phyloP scores from a whole-genome alignment of 2,797 vertebrate genomes.

The Spea hammondii region DNA sequence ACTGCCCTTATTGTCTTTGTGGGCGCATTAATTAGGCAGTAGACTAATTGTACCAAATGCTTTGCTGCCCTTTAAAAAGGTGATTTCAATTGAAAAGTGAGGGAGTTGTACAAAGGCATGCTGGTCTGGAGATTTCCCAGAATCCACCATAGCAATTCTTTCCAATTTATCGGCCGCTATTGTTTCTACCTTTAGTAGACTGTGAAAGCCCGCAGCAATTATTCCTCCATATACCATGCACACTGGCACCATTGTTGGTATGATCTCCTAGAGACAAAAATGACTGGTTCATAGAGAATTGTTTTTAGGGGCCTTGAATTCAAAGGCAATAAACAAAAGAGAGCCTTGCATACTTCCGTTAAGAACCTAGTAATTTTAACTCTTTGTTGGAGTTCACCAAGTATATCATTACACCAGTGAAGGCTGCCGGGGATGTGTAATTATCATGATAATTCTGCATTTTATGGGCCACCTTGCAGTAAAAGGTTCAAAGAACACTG shows the following conservation, averaged over 20 bases:
- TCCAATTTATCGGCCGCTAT: slow-evolving; percentile 68
- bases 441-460: background rate
- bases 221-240: slow-evolving; percentile 63
- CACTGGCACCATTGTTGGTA: slow-evolving; percentile 53
- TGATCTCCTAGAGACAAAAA: slow-evolving; percentile 39
- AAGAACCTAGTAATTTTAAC: slow-evolving; percentile 24
- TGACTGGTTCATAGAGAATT: slow-evolving; percentile 19
- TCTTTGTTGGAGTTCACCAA: background rate
- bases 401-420: background rate
- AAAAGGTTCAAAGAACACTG: too few relatives aligned
- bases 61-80: slow-evolving; percentile 93
- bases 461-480: too few relatives aligned
- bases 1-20: slow-evolving; percentile 87
- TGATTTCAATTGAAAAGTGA: slow-evolving; percentile 98
- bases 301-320: slow-evolving; percentile 30
- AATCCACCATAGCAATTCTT: slow-evolving; percentile 69
- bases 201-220: slow-evolving; percentile 69
- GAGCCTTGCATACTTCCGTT: slow-evolving; percentile 6
- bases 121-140: slow-evolving; percentile 89
- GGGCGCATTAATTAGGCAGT: slow-evolving; percentile 93
- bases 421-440: background rate
- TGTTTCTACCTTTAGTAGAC: slow-evolving; percentile 68
- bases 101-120: slow-evolving; percentile 89
- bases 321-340: slow-evolving; percentile 32
- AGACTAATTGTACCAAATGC: slow-evolving; percentile 95